Evolutionary conservation across 2,888 invertebrate genomes (phyloP).

Genomic region (Lasioglossum figueresi): DNA sequence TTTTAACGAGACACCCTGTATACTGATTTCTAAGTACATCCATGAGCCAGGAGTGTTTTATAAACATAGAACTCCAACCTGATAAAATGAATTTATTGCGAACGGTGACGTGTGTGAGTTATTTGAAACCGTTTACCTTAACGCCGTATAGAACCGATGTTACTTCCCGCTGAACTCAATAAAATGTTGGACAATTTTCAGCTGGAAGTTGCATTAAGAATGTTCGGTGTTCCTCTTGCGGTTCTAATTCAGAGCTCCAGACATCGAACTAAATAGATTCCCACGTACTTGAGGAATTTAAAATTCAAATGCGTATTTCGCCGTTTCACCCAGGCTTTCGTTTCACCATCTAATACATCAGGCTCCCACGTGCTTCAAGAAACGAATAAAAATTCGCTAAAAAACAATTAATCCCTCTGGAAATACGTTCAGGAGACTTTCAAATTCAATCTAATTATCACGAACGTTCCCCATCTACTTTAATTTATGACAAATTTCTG

Average conservation of each 20-base stretch:
- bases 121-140: slow-evolving; percentile 5
- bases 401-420: neutral
- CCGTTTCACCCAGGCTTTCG: neutral
- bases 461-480: too few species aligned
- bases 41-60: neutral
- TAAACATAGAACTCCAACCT: neutral
- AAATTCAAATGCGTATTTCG: neutral
- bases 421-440: neutral
- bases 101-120: neutral
- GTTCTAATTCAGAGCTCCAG: neutral
- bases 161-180: neutral
- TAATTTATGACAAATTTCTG: too few species aligned
- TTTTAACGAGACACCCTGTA: neutral
- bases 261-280: neutral
- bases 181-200: neutral
- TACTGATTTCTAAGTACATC: neutral
- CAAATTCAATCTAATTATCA: neutral
- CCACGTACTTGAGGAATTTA: neutral
- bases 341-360: neutral
- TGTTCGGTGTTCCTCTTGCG: neutral
- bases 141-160: neutral
- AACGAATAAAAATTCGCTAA: neutral
- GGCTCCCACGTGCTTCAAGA: neutral
- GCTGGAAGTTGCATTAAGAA: neutral
- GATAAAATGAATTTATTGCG: slow-evolving; percentile 4